Evolutionary conservation across 2,888 invertebrate species (phyloP), one percentile per base, ranked within the genome.

Genomic region (Ditylenchus weischeri): DNA sequence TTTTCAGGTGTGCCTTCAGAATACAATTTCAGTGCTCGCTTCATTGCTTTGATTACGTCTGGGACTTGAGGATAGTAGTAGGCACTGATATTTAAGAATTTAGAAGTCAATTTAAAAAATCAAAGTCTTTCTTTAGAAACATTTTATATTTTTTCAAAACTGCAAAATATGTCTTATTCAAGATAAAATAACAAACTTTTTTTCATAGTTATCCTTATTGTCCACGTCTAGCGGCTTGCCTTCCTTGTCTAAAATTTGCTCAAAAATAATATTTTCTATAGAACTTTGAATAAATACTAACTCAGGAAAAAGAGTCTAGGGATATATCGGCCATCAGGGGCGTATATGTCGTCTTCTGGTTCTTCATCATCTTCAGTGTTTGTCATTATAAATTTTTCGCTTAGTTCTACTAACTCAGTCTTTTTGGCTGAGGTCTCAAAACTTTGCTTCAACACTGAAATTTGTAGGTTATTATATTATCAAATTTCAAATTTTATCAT

Each of bases 321-420:
- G 19, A 75, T 75, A 48, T 76, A 75, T 74, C 68, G 50, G 15
- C 85, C 86, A 78, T 85, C 85, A 36, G 85, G 86, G 21, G 78
- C 73, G 69, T 81, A 86, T 66, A 83, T 77, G 5, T 75, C 75
- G 54, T 83, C 84, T 69, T 79, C 74, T 0, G 85, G 85, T 71
- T 85, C 85, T 60, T 85, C 85, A 70, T 85, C 85, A 75, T 85
- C 85, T 75, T 84, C 77, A 21, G 80, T 75, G 74, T 85, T 85
- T 11, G 85, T 83, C 85, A 86, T 85, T 15, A 85, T 74, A 65
- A 80, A 80, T 51, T 78, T 72, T 51, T 75, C 71, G 43, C 84
- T 83, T 47, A 85, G 76, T 64, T 83, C 76, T 68, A 82, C 76
- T 48, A 85, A 83, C 23, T 84, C 83, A 50, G 78, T 73, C 36